These are phyloP conservation scores for Hirtodrosophila cameraria DNA, from an alignment of 2,888 invertebrate species.

Conservation along the genomic window DNA sequence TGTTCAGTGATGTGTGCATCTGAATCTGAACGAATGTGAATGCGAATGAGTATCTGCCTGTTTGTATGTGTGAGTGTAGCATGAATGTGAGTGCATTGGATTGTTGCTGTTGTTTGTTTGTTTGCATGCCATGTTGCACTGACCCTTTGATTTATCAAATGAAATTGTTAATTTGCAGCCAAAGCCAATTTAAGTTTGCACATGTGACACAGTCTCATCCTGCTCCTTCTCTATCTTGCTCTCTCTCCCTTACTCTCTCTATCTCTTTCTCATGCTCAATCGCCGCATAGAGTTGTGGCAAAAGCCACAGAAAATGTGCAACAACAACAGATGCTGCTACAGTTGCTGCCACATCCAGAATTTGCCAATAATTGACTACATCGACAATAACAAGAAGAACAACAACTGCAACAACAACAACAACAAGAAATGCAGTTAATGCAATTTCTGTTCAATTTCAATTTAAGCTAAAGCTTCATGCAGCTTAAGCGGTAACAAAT, in stretches of 20 bases:
- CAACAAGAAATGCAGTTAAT: constrained; percentile 45
- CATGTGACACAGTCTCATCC: constrained; percentile 11
- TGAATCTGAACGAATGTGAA: constrained; percentile 43
- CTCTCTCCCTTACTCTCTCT: background rate
- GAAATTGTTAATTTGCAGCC: constrained; percentile 77
- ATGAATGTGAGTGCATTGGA: constrained; percentile 17
- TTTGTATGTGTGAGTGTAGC: constrained; percentile 3
- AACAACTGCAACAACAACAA: constrained; percentile 11
- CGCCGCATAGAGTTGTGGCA: constrained; percentile 3
- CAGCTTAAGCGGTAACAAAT: constrained; percentile 33
- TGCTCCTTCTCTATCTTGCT: background rate
- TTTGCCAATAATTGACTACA: constrained; percentile 50
- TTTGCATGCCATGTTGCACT: constrained; percentile 36
- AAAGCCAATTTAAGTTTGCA: constrained; percentile 66
- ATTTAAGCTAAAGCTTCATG: constrained; percentile 23
- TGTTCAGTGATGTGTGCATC: constrained; percentile 66
- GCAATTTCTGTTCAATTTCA: constrained; percentile 58
- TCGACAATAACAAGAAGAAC: constrained; percentile 23
- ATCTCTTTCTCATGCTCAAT: background rate
- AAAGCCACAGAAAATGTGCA: constrained; percentile 30
- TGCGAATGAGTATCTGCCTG: constrained; percentile 18
- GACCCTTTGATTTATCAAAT: constrained; percentile 76
- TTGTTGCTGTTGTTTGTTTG: constrained; percentile 32
- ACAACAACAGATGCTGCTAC: constrained; percentile 33
- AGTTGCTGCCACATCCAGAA: constrained; percentile 29